Conservation (phyloP, 2,888 invertebrate species). For the Rhodophaea formosa region DNA sequence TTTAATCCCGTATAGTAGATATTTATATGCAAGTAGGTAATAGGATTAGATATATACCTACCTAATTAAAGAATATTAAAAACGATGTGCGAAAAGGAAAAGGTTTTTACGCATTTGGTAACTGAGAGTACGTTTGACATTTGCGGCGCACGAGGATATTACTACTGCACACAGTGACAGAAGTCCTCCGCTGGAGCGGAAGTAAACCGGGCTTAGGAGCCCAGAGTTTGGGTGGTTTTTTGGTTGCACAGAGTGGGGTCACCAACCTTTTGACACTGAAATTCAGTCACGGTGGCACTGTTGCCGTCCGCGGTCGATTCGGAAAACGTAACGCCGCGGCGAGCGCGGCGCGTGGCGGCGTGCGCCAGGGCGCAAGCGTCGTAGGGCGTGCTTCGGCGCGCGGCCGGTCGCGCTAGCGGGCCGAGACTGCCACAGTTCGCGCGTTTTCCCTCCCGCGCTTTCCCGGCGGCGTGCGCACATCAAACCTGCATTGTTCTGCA, state of each 20-base stretch:
- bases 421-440: conserved; percentile 66
- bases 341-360: conserved; percentile 69
- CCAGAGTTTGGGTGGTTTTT: conserved; percentile 52
- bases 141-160: conserved; percentile 59
- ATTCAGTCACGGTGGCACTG: conserved; percentile 69
- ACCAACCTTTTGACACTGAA: conserved; percentile 81
- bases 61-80: not conserved
- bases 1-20: no score
- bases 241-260: conserved; percentile 56
- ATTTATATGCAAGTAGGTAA: no score
- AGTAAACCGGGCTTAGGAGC: conserved; percentile 40
- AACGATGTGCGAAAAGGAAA: conserved; percentile 9
- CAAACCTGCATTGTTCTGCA: conserved; percentile 78
- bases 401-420: conserved; percentile 72
- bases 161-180: conserved; percentile 39
- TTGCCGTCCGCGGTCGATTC: conserved; percentile 72
- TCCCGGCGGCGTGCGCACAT: conserved; percentile 78
- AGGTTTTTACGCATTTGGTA: not conserved
- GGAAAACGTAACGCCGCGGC: conserved; percentile 76
- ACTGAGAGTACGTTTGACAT: conserved; percentile 53
- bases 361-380: conserved; percentile 75
- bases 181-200: conserved; percentile 38
- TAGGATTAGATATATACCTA: not conserved
- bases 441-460: conserved; percentile 74
- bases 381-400: conserved; percentile 63